phyloP scores from a whole-genome alignment of 1,140 invertebrate species.

The Acromyrmex echinatior region DNA sequence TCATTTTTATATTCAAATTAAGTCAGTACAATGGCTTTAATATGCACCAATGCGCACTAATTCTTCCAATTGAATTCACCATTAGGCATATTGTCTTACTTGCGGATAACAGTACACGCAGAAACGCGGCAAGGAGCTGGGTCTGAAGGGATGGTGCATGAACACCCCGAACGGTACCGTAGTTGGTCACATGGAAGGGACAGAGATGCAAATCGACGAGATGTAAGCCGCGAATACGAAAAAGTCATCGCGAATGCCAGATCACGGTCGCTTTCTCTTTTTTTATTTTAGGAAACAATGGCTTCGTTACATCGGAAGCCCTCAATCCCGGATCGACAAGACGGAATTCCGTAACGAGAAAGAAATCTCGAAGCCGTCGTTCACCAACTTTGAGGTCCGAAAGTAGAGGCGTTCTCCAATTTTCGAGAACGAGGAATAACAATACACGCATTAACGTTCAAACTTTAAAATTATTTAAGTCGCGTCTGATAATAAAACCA shows the following conservation, averaged over 20 bases:
- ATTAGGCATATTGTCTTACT: background rate
- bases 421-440: background rate
- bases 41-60: no score
- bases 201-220: conserved; percentile 87
- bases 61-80: no score
- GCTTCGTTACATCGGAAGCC: conserved; percentile 90
- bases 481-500: background rate
- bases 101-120: conserved; percentile 88
- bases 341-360: conserved; percentile 89
- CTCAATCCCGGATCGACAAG: conserved; percentile 89
- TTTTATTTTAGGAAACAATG: conserved; percentile 90
- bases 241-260: background rate
- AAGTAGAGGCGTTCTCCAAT: conserved; percentile 55
- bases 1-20: no score
- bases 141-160: conserved; percentile 92
- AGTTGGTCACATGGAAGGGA: conserved; percentile 90
- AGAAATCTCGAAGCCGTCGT: conserved; percentile 80
- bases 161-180: conserved; percentile 92
- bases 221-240: conserved; percentile 88
- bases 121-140: conserved; percentile 89
- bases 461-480: background rate
- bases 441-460: background rate
- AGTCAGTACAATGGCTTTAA: no score
- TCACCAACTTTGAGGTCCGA: conserved; percentile 75
- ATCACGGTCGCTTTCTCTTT: background rate